Conservation (phyloP, 2,113 vertebrate genomes). For the Pluvialis apricaria region DNA sequence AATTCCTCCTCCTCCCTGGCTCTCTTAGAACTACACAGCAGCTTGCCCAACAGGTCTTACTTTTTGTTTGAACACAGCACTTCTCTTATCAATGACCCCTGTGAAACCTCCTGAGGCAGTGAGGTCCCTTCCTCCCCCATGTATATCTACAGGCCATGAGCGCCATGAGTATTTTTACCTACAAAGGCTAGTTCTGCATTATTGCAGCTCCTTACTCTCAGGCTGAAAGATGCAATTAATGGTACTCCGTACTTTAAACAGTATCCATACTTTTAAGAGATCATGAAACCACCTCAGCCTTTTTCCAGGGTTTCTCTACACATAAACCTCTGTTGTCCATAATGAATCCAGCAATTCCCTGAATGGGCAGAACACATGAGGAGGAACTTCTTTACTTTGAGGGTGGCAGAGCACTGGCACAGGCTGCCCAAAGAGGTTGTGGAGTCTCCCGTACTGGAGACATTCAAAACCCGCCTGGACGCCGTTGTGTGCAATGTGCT, state of each 20-base stretch:
- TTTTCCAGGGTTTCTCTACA: neutral
- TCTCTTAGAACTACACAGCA: neutral
- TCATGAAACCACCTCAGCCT: neutral
- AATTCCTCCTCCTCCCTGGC: neutral
- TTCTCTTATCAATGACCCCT: neutral
- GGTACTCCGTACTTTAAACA: neutral
- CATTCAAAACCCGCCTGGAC: too few species aligned
- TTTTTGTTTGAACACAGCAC: neutral
- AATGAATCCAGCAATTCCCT: neutral
- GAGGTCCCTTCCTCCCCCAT: neutral
- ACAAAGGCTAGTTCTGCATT: neutral
- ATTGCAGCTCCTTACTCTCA: neutral
- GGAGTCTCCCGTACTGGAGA: too few species aligned
- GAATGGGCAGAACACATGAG: neutral
- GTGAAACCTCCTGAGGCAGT: neutral
- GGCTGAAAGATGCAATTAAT: neutral
- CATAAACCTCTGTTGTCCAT: neutral
- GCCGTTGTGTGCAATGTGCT: too few species aligned
- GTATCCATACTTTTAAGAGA: neutral
- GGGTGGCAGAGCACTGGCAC: too few species aligned
- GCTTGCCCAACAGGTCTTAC: neutral
- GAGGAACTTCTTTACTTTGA: too few species aligned
- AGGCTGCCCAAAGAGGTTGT: too few species aligned
- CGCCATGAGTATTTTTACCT: neutral
- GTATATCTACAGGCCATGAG: neutral